Evolutionary conservation across 2,797 vertebrate species (phyloP).

Genomic region (Octomys mimax): DNA sequence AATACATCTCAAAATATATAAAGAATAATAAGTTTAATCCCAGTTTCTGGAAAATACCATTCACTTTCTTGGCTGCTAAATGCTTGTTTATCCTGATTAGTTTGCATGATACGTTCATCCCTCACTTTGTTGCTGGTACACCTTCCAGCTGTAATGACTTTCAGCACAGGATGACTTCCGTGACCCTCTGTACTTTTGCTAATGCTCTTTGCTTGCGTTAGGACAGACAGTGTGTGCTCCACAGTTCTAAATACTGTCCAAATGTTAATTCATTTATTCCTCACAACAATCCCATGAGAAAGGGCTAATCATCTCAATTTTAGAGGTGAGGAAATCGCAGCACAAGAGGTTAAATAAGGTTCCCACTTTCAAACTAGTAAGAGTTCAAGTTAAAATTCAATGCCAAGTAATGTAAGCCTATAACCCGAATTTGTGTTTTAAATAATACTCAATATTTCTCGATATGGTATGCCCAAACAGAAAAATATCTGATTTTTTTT

Average conservation of each 20-base stretch:
- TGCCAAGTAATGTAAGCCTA: neutral
- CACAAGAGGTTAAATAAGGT: neutral
- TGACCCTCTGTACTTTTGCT: neutral
- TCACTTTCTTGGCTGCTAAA: neutral
- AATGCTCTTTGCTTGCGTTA: neutral
- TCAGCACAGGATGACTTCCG: neutral
- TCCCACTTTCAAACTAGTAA: neutral
- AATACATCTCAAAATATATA: neutral
- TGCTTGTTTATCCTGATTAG: neutral
- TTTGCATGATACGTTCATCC: neutral
- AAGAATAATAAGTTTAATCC: neutral
- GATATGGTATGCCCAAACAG: neutral
- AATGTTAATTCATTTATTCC: conserved; percentile 1
- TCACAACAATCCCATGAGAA: neutral
- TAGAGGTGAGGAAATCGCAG: neutral
- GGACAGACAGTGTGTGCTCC: neutral
- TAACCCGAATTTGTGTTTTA: neutral
- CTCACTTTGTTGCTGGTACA: neutral
- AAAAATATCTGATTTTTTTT: neutral
- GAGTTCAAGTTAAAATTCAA: neutral
- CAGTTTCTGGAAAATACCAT: conserved; percentile 24
- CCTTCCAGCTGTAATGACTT: neutral
- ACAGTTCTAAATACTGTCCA: neutral
- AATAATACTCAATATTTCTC: neutral
- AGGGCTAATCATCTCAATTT: neutral